Evolutionary conservation across 2,113 vertebrate species (phyloP).

Genomic region (Strix aluco): DNA sequence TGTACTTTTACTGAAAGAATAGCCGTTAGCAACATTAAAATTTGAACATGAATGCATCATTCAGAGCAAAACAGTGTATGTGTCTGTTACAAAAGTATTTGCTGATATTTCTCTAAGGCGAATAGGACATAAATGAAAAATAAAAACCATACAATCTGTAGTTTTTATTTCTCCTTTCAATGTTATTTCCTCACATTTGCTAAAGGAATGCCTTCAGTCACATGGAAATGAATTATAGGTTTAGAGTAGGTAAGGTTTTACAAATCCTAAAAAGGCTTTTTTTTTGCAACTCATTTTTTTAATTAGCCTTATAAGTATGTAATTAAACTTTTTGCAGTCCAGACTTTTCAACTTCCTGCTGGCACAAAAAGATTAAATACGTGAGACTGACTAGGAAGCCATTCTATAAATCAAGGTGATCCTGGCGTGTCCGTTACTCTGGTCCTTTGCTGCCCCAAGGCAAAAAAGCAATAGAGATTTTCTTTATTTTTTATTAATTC

Average conservation of each 20-base stretch:
- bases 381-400: background rate
- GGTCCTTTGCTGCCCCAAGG: background rate
- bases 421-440: accelerated
- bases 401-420: slow-evolving; percentile 24
- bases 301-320: background rate
- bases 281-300: background rate
- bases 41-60: background rate
- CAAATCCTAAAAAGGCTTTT: background rate
- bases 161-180: background rate
- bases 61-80: background rate
- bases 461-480: background rate
- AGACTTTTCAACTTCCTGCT: background rate
- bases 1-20: background rate
- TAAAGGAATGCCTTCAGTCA: background rate
- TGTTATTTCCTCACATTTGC: background rate
- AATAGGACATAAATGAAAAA: background rate
- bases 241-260: background rate
- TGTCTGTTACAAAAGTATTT: background rate
- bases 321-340: background rate
- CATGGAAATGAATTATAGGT: background rate
- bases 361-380: background rate
- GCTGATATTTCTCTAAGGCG: background rate
- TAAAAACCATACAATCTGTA: background rate
- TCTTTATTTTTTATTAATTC: background rate
- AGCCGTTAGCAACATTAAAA: background rate